Evolutionary conservation across 2,888 invertebrate genomes (phyloP).

Genomic region (Rotaria socialis): DNA sequence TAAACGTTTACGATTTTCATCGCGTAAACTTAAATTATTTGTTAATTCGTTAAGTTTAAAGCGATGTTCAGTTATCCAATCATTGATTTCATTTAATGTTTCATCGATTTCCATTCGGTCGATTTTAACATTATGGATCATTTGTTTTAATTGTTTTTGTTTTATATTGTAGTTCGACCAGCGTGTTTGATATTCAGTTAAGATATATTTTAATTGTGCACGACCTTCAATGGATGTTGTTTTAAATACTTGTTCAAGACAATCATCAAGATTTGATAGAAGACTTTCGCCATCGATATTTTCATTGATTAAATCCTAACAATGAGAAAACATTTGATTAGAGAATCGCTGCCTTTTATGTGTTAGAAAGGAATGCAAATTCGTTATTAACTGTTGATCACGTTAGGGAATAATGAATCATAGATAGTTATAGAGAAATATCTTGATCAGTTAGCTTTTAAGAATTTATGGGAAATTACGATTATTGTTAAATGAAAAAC

Average conservation of each 20-base stretch:
- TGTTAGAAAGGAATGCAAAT: no score
- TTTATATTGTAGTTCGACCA: background rate
- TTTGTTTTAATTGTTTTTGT: conserved; percentile 16
- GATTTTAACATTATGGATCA: background rate
- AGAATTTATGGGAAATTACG: no score
- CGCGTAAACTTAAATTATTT: conserved; percentile 21
- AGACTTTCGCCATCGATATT: conserved; percentile 27
- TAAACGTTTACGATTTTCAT: conserved; percentile 36
- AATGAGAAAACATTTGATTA: background rate
- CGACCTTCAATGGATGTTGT: conserved; percentile 15
- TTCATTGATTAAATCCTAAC: background rate
- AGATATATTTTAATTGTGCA: background rate
- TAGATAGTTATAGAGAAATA: no score
- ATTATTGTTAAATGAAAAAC: no score
- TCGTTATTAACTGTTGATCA: no score
- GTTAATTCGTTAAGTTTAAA: background rate
- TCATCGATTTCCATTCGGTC: conserved; percentile 14
- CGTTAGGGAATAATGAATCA: no score
- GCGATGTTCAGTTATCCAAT: background rate
- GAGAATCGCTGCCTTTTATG: no score
- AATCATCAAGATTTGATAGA: background rate
- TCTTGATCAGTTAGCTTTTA: no score
- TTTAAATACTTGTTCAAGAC: conserved; percentile 8
- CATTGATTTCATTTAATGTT: background rate
- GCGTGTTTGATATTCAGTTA: conserved; percentile 10